Evolutionary conservation across 2,113 vertebrate genomes (phyloP).

Genomic region (Oceanites oceanicus): DNA sequence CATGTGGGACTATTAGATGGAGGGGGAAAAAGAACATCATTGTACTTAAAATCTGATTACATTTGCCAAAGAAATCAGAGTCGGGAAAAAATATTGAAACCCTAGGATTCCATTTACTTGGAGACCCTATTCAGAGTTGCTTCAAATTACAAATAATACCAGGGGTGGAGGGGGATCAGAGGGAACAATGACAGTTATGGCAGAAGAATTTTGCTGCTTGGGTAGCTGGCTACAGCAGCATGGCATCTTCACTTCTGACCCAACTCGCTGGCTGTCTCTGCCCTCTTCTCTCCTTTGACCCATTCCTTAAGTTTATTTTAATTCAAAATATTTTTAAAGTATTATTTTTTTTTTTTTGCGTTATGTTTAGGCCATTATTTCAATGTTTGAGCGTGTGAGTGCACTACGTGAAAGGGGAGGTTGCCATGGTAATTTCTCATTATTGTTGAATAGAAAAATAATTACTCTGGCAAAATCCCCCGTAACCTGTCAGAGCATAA

Average conservation of each 20-base stretch:
- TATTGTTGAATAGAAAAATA: slow-evolving; percentile 88
- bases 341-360: slow-evolving; percentile 49
- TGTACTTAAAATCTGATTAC: slow-evolving; percentile 48
- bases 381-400: slow-evolving; percentile 70
- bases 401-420: slow-evolving; percentile 73
- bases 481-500: slow-evolving; percentile 82
- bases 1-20: not conserved
- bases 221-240: not conserved
- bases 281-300: slow-evolving; percentile 46
- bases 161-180: slow-evolving; percentile 26
- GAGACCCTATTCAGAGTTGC: slow-evolving; percentile 36
- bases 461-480: slow-evolving; percentile 85
- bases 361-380: slow-evolving; percentile 73
- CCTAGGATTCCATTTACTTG: slow-evolving; percentile 31
- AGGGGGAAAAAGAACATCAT: slow-evolving; percentile 14
- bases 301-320: slow-evolving; percentile 64
- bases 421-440: slow-evolving; percentile 89
- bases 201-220: not conserved
- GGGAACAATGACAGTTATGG: not conserved
- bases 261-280: not conserved
- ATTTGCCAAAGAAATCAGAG: slow-evolving; percentile 45
- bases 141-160: slow-evolving; percentile 47
- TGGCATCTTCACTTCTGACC: not conserved
- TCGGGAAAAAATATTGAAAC: slow-evolving; percentile 30
- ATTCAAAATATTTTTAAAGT: slow-evolving; percentile 65